Conservation (phyloP, 1,140 invertebrate species). For the Cyphomyrmex costatus region DNA sequence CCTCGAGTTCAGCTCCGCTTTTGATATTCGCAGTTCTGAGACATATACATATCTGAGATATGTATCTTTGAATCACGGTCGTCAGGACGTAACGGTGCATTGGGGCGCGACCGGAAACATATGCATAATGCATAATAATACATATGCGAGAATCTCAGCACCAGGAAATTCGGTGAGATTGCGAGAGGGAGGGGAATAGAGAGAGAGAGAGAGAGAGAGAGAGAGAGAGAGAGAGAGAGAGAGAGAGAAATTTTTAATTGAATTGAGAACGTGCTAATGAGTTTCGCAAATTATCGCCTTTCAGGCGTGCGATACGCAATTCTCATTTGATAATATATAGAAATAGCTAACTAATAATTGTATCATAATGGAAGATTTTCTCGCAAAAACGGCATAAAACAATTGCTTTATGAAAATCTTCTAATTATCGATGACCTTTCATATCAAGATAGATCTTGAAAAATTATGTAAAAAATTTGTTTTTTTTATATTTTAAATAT, state of each 20-base stretch:
- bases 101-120: constrained; percentile 32
- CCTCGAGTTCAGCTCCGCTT: not conserved
- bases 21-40: constrained; percentile 8
- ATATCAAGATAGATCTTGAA: too few species aligned
- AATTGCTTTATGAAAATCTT: not conserved
- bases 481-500: too few species aligned
- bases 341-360: constrained; percentile 48
- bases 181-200: too few species aligned
- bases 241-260: constrained; percentile 39
- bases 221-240: not conserved
- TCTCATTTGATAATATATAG: constrained; percentile 25
- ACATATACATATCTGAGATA: constrained; percentile 32
- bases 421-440: not conserved
- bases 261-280: constrained; percentile 47
- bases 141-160: constrained; percentile 21
- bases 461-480: too few species aligned
- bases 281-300: constrained; percentile 49
- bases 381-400: not conserved
- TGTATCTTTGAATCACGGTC: constrained; percentile 41
- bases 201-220: too few species aligned
- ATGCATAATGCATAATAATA: constrained; percentile 57
- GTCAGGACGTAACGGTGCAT: constrained; percentile 28
- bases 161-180: constrained; percentile 13
- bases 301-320: not conserved
- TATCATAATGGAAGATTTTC: not conserved